Base-by-base conservation (phyloP, 2,797 vertebrate species). In the Furcifer pardalis region DNA sequence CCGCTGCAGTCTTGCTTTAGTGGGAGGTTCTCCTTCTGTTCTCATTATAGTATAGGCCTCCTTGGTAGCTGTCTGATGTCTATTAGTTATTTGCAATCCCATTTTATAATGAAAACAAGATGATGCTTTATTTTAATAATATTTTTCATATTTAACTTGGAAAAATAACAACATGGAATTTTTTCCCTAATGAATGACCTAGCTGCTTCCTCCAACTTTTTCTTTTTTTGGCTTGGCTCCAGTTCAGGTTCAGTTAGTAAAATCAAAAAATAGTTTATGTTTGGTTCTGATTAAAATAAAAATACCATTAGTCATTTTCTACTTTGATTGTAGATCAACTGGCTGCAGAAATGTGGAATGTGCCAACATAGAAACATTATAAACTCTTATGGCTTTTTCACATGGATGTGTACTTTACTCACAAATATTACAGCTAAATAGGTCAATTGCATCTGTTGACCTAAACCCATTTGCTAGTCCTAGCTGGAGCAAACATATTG, bases 221-320 rank as follows among this genome's bases (percentile, higher is more conserved):
- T 30, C 5, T 23, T 68, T 30, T 30, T 73, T 42, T 17, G 40
- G 7, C 42, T 82, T 37, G 15, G 35, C 23, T 59, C 52, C 37
- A 73, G 42, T 46, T 82, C 59, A 65, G 72, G 40, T 82, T 75
- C 59, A 75, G 23, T n/a, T 73, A 84, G 40, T 19, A 30, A 59
- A 68, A 49, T 73, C 59, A 63, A 79, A 7, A 63, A 73, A 79
- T 63, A 4, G 32, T 84, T 78, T 25, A 73, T 35, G 35, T 73
- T 72, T 84, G n/a, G 23, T 84, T 63, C 59, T 79, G 23, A 79
- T 79, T 84, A 52, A 37, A 79, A 79, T 73, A 63, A 79, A 72
- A 79, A 63, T 79, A 13, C 63, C 60, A 60, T 21, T 40, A 77
- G n/a, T 84, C 65, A 46, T 13, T 62, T 82, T 63, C 71, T 7